Evolutionary conservation across 1,140 invertebrate genomes (phyloP).

Genomic region (Solenopsis invicta): DNA sequence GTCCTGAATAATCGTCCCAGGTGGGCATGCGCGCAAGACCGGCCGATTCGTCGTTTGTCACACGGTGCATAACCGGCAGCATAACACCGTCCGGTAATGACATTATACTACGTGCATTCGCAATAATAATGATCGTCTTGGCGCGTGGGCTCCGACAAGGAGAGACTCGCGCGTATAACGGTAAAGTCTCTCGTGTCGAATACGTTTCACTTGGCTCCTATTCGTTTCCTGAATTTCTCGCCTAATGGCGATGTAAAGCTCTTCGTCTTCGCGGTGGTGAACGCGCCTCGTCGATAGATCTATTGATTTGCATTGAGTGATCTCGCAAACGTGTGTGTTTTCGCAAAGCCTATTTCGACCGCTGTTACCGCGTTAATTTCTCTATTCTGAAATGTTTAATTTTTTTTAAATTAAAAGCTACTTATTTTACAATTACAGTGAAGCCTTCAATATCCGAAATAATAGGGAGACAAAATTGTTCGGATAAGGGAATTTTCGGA

Average conservation of each 20-base stretch:
- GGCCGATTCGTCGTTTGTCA: conserved; percentile 74
- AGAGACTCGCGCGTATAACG: conserved; percentile 70
- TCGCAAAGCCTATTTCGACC: background rate
- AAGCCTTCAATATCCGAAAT: no score
- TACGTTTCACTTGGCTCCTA: conserved; percentile 74
- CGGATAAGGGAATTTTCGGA: no score
- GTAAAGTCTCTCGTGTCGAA: conserved; percentile 72
- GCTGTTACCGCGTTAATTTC: background rate
- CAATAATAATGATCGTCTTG: conserved; percentile 76
- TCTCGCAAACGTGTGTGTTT: background rate
- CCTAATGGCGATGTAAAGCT: conserved; percentile 65
- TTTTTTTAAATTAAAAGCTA: background rate
- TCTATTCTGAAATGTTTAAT: background rate
- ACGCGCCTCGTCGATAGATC: background rate
- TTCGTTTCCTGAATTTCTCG: conserved; percentile 69
- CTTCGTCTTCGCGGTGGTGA: conserved; percentile 8
- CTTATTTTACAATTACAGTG: no score
- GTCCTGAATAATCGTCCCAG: conserved; percentile 62
- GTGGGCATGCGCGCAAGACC: conserved; percentile 54
- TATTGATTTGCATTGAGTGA: conserved; percentile 21
- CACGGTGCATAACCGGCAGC: conserved; percentile 63
- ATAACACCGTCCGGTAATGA: conserved; percentile 70
- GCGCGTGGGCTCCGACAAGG: conserved; percentile 75
- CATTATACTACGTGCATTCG: conserved; percentile 73
- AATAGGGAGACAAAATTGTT: no score